Conservation (phyloP, 2,113 vertebrate genomes). For the Colaptes auratus region DNA sequence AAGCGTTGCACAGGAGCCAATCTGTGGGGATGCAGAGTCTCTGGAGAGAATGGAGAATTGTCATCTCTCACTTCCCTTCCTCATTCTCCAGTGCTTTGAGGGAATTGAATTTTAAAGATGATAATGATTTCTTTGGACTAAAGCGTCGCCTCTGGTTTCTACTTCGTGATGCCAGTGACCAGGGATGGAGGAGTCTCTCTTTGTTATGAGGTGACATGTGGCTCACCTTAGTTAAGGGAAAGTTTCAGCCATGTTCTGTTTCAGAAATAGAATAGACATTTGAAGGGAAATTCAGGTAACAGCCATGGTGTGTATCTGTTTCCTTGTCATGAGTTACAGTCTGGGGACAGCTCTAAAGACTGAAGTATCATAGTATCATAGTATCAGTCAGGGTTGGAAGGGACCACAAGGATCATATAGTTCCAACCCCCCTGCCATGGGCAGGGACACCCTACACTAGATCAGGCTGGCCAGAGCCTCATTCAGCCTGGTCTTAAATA, state of each 20-base stretch:
- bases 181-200: neutral
- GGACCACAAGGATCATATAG: no score
- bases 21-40: neutral
- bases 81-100: neutral
- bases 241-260: neutral
- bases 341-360: neutral
- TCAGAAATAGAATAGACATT: neutral
- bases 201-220: neutral
- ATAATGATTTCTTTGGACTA: neutral
- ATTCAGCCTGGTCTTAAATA: no score
- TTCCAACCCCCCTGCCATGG: no score
- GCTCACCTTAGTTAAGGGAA: neutral
- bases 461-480: no score
- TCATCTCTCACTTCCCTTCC: neutral
- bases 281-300: neutral
- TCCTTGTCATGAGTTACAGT: neutral
- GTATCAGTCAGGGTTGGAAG: no score
- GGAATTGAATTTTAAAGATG: constrained; percentile 34
- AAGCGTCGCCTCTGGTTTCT: constrained; percentile 9
- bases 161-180: neutral
- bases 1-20: constrained; percentile 16
- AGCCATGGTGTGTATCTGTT: neutral
- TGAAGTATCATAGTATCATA: no score
- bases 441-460: no score
- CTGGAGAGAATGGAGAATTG: constrained; percentile 31